Percentiles rank a stretch among this genome's conserved stretches.
These are phyloP conservation scores for Galemys pyrenaicus DNA, from an alignment of 2,113 vertebrate genomes.

Conservation along the genomic window DNA sequence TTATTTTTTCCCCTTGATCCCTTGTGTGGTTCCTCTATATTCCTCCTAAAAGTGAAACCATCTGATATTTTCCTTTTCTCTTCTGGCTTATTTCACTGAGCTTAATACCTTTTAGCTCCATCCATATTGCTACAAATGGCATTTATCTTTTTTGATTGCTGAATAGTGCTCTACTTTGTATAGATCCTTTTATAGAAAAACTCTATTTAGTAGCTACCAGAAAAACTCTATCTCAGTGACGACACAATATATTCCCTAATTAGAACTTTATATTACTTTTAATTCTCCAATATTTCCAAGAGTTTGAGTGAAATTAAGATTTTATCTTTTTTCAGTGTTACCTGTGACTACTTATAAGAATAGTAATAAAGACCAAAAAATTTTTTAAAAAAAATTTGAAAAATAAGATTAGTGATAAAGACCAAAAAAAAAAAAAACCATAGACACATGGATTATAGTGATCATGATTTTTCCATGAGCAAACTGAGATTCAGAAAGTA, in stretches of 20 bases:
- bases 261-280: constrained; percentile 28
- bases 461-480: constrained; percentile 7
- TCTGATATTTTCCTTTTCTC: no score
- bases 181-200: no score
- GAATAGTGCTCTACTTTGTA: no score
- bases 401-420: background rate
- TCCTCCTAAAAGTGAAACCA: no score
- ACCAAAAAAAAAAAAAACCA: background rate
- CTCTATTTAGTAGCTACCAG: no score
- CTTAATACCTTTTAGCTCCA: no score
- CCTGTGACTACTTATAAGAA: background rate
- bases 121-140: no score
- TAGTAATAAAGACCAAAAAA: background rate
- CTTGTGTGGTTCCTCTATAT: no score
- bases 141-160: no score
- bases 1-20: no score
- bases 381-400: no score
- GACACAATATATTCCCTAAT: background rate
- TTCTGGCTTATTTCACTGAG: no score
- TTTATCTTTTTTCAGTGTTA: constrained; percentile 19
- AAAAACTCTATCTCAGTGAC: background rate
- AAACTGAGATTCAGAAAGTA: constrained; percentile 4
- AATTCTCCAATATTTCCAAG: background rate
- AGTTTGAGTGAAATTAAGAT: constrained; percentile 33
- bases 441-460: background rate